These are phyloP conservation scores for Babylonia areolata DNA, from an alignment of 1,140 invertebrate genomes.

Conservation along the genomic window DNA sequence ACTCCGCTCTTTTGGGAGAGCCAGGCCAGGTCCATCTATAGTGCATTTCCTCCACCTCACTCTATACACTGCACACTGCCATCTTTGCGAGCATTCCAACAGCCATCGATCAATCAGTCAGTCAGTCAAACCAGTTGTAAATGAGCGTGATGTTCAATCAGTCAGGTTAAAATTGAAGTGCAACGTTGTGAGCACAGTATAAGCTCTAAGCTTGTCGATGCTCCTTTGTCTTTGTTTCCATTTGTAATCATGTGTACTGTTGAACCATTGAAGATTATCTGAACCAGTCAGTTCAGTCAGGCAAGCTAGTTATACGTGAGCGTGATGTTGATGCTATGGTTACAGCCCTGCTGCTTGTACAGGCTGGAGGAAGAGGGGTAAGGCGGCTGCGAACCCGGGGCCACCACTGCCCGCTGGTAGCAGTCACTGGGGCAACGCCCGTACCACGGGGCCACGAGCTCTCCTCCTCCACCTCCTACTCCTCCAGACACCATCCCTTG, in stretches of 20 bases:
- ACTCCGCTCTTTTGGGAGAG: no score
- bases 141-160: background rate
- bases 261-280: no score
- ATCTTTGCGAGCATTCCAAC: no score
- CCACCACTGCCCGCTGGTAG: background rate
- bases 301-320: slow-evolving; percentile 67
- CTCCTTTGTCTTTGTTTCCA: no score
- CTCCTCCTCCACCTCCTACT: background rate
- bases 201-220: no score
- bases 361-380: slow-evolving; percentile 28
- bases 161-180: background rate
- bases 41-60: no score
- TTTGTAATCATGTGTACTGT: no score
- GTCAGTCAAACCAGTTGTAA: no score
- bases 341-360: slow-evolving; percentile 59
- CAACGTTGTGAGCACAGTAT: no score
- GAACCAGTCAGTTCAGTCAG: background rate
- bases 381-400: slow-evolving; percentile 35
- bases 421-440: background rate
- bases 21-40: no score
- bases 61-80: no score
- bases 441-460: slow-evolving; percentile 2
- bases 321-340: slow-evolving; percentile 72
- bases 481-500: background rate
- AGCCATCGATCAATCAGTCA: background rate